Percentiles rank a stretch among this genome's conserved stretches.
phyloP scores from a whole-genome alignment of 1,140 invertebrate genomes.

The Tigriopus japonicus region DNA sequence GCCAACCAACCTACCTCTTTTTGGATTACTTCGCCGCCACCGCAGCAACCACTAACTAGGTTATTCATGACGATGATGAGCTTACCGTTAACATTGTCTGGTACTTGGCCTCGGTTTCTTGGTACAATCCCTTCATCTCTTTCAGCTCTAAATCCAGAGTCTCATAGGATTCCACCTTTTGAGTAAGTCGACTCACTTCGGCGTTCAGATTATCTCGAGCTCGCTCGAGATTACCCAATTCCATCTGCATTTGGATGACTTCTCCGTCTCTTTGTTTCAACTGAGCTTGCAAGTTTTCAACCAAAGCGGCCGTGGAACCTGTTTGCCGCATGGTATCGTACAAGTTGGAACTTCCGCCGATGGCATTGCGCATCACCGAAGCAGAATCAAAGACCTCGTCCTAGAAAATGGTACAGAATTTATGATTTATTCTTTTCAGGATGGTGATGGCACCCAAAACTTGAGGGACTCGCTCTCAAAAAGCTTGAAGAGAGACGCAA shows the following conservation, averaged over 20 bases:
- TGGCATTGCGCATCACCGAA: too few relatives aligned
- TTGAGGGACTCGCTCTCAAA: too few relatives aligned
- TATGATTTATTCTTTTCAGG: too few relatives aligned
- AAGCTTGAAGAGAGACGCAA: too few relatives aligned
- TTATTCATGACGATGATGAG: not conserved
- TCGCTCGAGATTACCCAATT: not conserved
- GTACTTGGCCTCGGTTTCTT: constrained; percentile 4
- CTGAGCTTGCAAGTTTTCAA: constrained; percentile 29
- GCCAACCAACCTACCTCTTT: too few relatives aligned
- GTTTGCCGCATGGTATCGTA: not conserved
- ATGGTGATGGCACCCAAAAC: too few relatives aligned
- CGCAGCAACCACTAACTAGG: not conserved
- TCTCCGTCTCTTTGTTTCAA: constrained; percentile 31
- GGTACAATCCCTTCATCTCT: not conserved
- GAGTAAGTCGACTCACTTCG: not conserved
- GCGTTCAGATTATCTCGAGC: not conserved
- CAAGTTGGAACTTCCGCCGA: too few relatives aligned
- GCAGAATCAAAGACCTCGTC: too few relatives aligned
- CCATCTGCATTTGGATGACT: constrained; percentile 27
- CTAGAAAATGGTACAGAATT: too few relatives aligned
- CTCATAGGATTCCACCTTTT: not conserved
- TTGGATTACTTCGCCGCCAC: too few relatives aligned
- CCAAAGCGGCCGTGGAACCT: constrained; percentile 19
- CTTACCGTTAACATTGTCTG: constrained; percentile 10
- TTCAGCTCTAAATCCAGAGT: not conserved